phyloP scores from a whole-genome alignment of 2,113 vertebrate genomes.

The Corynorhinus townsendii region DNA sequence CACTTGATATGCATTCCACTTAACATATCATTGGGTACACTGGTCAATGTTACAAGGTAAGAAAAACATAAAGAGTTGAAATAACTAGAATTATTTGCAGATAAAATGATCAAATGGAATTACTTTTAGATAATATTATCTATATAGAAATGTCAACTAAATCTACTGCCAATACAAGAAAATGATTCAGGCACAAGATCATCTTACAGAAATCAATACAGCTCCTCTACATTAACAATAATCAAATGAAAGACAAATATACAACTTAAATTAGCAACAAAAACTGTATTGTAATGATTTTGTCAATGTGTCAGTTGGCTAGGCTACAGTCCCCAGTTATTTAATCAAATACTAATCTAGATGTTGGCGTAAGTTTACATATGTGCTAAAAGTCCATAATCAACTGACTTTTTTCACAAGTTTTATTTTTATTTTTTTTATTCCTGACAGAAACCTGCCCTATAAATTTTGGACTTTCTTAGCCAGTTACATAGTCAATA shows the following conservation, averaged over 20 bases:
- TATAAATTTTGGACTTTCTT: neutral
- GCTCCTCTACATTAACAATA: neutral
- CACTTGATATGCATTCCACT: neutral
- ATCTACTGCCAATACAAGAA: neutral
- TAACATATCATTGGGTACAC: neutral
- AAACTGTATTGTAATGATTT: neutral
- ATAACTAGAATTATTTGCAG: neutral
- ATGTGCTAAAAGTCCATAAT: neutral
- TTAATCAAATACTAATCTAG: neutral
- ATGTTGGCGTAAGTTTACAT: neutral
- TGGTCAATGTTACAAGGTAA: neutral
- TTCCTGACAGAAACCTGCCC: neutral
- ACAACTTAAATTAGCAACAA: neutral
- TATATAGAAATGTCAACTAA: neutral
- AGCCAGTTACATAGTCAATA: neutral
- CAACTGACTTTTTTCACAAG: neutral
- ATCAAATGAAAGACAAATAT: neutral
- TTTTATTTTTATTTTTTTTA: neutral
- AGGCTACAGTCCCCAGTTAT: neutral
- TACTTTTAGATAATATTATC: neutral
- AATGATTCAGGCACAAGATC: neutral
- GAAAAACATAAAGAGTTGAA: neutral
- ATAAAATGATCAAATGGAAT: neutral
- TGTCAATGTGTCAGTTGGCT: neutral
- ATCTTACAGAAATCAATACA: neutral